phyloP scores from a whole-genome alignment of 2,113 vertebrate species.

The Xiphias gladius region DNA sequence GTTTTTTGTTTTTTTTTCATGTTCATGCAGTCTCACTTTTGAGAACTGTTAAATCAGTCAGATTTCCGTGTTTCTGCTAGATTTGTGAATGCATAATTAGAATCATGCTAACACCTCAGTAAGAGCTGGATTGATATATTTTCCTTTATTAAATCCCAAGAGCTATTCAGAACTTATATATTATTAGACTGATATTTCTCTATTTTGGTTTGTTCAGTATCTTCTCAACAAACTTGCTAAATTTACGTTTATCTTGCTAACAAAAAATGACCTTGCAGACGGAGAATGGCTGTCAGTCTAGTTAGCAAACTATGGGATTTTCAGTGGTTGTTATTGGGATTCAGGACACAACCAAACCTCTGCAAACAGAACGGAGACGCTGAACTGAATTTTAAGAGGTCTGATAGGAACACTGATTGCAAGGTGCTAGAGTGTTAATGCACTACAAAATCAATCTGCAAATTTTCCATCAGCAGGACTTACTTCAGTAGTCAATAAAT shows the following conservation, averaged over 20 bases:
- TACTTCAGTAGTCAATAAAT: conserved; percentile 33
- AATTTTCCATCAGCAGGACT: conserved; percentile 44
- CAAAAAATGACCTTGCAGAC: conserved; percentile 43
- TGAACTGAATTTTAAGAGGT: conserved; percentile 59
- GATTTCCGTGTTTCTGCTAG: conserved; percentile 24
- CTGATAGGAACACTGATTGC: conserved; percentile 47
- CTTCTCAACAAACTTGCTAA: background rate
- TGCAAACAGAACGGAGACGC: conserved; percentile 55
- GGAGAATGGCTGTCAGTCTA: conserved; percentile 11
- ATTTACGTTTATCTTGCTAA: conserved; percentile 12
- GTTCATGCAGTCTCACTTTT: conserved; percentile 15
- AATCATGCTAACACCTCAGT: background rate
- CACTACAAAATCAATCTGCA: conserved; percentile 43
- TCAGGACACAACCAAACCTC: conserved; percentile 48
- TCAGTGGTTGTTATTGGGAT: conserved; percentile 54
- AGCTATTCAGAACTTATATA: background rate
- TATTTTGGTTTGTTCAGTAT: background rate
- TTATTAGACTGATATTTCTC: conserved; percentile 16
- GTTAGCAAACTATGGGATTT: conserved; percentile 38
- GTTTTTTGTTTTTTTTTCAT: background rate
- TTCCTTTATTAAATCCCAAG: conserved; percentile 16
- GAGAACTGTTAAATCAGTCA: conserved; percentile 6
- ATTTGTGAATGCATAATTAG: conserved; percentile 14
- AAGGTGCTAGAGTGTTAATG: conserved; percentile 39
- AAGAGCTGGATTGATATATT: conserved; percentile 9